Evolutionary conservation across 1,140 invertebrate genomes (phyloP), one percentile per base, ranked within the genome.

Genomic region (Globodera ellingtonae): DNA sequence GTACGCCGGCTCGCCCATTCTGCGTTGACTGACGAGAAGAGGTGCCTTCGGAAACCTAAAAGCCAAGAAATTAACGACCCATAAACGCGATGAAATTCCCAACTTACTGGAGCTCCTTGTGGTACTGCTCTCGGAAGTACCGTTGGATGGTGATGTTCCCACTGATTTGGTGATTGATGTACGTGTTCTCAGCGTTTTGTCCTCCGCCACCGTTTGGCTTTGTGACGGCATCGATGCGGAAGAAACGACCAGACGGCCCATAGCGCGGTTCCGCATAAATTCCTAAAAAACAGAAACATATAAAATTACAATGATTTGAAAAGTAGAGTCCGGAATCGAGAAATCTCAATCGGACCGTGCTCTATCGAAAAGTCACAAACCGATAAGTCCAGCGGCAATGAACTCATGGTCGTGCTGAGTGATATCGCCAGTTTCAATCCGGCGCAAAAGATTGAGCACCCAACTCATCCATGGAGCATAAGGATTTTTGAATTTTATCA

Each of bases 11-110:
- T 62, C 56, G 0, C 56, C 56, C 10, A 62, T 62, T 62, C 56
- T 62, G 35, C 73, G 73, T 15, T 75, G 35, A n/a, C 52, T 48
- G 18, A 75, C 8, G 7, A 75, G 18, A 21, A 75, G 50, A 21
- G 73, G 73, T 8, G 65, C 56, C 4, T 75, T 46, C 5, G 73
- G 73, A 56, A 52, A 75, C 50, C 73, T 75, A 56, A 18, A 75
- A n/a, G 9, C 1, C 1, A 62, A 18, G 18, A 18, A 62, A 18
- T 62, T 62, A 62, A 18, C 18, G 13, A 62, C 15, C 10, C 10
- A 59, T 15, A 15, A 52, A 52, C 15, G 48, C 6, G 48, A 18
- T n/a, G 35, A 73, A 2, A 13, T 15, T 75, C 52, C 6, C 18
- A 75, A 75, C 48, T 18, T 21, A 75, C 73, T 21, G 56, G 21